Conservation (phyloP, 2,888 invertebrate genomes). For the Standfussiana lucernea region DNA sequence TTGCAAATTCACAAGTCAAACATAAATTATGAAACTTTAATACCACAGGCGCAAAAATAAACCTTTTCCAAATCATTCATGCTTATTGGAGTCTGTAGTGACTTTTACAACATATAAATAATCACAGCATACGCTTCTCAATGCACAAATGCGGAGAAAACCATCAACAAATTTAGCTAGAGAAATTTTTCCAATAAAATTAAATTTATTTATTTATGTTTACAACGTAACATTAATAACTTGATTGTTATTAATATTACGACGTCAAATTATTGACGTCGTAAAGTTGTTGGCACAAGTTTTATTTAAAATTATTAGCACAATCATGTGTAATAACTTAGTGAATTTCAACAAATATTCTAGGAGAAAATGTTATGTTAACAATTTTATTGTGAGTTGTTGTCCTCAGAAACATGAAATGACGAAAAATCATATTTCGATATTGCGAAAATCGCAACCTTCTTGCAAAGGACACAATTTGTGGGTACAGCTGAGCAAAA, state of each 20-base stretch:
- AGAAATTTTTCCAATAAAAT: not conserved
- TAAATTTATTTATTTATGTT: not conserved
- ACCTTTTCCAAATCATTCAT: conserved; percentile 1
- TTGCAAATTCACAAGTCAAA: not conserved
- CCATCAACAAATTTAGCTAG: not conserved
- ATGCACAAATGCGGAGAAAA: not conserved
- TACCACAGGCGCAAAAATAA: conserved; percentile 9
- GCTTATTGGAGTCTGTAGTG: conserved; percentile 4
- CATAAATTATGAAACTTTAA: conserved; percentile 8
- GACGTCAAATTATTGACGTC: not conserved
- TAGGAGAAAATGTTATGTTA: not conserved
- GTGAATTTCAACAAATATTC: not conserved
- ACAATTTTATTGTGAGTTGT: not conserved
- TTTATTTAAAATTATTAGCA: not conserved
- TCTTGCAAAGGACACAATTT: not conserved
- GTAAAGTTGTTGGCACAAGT: not conserved
- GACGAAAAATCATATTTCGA: not conserved
- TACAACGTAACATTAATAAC: not conserved
- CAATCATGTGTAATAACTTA: not conserved
- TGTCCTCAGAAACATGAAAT: not conserved
- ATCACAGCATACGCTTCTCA: conserved; percentile 26
- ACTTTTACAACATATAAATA: conserved; percentile 3
- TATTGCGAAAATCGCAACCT: not conserved
- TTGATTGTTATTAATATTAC: not conserved
- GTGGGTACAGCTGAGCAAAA: not conserved